Base-by-base conservation (phyloP, 2,113 vertebrate species). In the Eulemur rufifrons region DNA sequence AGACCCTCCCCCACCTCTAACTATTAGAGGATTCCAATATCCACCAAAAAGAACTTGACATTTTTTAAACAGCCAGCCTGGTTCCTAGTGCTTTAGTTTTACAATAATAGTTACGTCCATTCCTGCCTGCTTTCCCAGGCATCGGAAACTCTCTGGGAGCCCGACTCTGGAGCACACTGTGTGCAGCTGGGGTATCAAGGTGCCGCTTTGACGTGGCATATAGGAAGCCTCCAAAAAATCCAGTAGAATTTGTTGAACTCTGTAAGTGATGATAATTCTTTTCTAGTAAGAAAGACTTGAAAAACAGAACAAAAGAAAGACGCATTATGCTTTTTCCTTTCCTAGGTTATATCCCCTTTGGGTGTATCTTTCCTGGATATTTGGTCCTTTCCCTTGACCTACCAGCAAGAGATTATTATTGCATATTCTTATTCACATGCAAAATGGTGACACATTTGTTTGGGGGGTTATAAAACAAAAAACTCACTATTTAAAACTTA, bases 381-480 rank as follows among this genome's bases (percentile, higher is more conserved):
- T 91, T 54, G 61, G 0, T 54, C 8, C 63, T 90, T 94, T 73
- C 7, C 14, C 23, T 88, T 73, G 27, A 50, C 7, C 2, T 50
- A 50, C 42, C 50, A 21, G n/a, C 47, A 73, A 96, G 66, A 83
- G 20, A 61, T 69, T 68, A 64, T 92, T 71, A 63, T 81, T 76
- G 11, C 23, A 54, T 74, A 13, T n/a, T 4, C 50, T 71, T 73
- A 64, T 78, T 97, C 77, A 64, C 12, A 59, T 25, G 20, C n/a
- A 61, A 94, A 71, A 82, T 89, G 15, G 0, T 81, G 39, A 94
- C 32, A 83, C 27, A 66, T 50, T 92, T 91, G 20, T 45, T 93
- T 76, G 50, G 47, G 89, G n/a, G 83, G 83, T 91, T 63, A 91
- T 88, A 34, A 83, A 91, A 86, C 45, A 84, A 80, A 73, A 95